Conservation (phyloP, 1,140 invertebrate genomes). For the Orius laevigatus region DNA sequence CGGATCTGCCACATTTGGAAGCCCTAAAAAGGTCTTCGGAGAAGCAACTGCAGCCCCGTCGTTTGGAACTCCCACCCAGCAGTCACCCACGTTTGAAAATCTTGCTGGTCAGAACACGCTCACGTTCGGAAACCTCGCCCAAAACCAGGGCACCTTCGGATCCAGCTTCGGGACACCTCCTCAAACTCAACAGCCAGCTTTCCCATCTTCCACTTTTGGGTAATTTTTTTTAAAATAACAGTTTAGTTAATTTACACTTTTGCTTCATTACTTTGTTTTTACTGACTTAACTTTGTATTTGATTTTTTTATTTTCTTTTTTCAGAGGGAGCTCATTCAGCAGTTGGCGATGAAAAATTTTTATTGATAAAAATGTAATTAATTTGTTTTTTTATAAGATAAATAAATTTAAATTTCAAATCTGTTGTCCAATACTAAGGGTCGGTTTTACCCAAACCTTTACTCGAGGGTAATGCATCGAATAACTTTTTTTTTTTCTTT, state of each 20-base stretch:
- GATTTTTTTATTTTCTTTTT: slow-evolving; percentile 11
- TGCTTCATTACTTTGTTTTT: slow-evolving; percentile 1
- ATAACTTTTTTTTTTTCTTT: too few relatives aligned
- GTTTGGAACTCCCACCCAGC: slow-evolving; percentile 29
- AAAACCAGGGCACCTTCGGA: slow-evolving; percentile 23
- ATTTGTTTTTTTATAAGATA: too few relatives aligned
- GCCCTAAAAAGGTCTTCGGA: slow-evolving; percentile 17
- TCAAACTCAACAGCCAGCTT: slow-evolving; percentile 4
- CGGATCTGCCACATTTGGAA: slow-evolving; percentile 31
- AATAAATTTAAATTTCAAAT: too few relatives aligned
- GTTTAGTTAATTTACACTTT: too few relatives aligned
- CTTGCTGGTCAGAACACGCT: slow-evolving; percentile 35
- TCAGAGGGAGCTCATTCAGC: slow-evolving; percentile 17
- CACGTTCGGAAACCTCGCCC: slow-evolving; percentile 38
- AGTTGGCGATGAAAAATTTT: slow-evolving; percentile 18
- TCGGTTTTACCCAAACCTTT: too few relatives aligned
- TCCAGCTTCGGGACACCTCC: slow-evolving; percentile 4
- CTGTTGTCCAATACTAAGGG: too few relatives aligned
- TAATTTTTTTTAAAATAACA: slow-evolving; percentile 2
- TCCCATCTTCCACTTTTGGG: slow-evolving; percentile 10
- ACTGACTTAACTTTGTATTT: neutral
- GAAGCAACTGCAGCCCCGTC: slow-evolving; percentile 19
- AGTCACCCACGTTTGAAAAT: slow-evolving; percentile 35
- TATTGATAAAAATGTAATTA: too few relatives aligned
- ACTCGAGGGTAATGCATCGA: too few relatives aligned